Percentiles rank a stretch among this genome's conserved stretches.
These are phyloP conservation scores for Acromyrmex heyeri DNA, from an alignment of 1,140 invertebrate species.

Conservation along the genomic window DNA sequence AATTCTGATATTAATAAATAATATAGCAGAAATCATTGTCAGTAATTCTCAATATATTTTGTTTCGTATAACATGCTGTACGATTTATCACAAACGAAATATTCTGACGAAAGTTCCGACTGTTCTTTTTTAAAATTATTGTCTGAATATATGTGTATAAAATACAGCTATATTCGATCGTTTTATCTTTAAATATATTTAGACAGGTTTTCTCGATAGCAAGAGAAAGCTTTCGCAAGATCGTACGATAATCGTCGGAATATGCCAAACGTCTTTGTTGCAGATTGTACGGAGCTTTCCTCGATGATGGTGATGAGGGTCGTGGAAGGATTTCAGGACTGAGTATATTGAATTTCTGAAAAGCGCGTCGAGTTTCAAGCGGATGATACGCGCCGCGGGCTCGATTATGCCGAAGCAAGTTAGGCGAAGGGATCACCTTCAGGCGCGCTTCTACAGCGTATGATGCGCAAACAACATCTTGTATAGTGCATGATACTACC, in stretches of 20 bases:
- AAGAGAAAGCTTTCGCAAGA: not conserved
- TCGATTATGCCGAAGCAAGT: constrained; percentile 76
- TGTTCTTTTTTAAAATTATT: not conserved
- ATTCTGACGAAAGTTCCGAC: not conserved
- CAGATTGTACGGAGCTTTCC: constrained; percentile 50
- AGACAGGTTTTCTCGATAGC: not conserved
- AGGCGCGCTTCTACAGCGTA: constrained; percentile 61
- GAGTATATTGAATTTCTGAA: constrained; percentile 84
- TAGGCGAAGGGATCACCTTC: constrained; percentile 63
- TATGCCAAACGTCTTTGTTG: constrained; percentile 71
- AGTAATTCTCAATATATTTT: not conserved
- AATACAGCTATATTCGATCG: not conserved
- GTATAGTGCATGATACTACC: not conserved
- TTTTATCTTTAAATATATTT: constrained; percentile 38
- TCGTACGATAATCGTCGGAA: constrained; percentile 39
- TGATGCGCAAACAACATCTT: constrained; percentile 75
- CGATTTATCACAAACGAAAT: not conserved
- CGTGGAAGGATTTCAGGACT: constrained; percentile 56
- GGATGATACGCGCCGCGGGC: constrained; percentile 76
- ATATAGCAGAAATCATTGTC: not conserved
- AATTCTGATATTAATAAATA: not conserved
- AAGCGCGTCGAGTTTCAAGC: constrained; percentile 81
- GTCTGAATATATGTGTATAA: not conserved
- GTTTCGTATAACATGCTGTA: not conserved
- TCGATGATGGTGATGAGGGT: constrained; percentile 51